Conservation (phyloP, 2,888 invertebrate species). For the Fragum whitleyi region DNA sequence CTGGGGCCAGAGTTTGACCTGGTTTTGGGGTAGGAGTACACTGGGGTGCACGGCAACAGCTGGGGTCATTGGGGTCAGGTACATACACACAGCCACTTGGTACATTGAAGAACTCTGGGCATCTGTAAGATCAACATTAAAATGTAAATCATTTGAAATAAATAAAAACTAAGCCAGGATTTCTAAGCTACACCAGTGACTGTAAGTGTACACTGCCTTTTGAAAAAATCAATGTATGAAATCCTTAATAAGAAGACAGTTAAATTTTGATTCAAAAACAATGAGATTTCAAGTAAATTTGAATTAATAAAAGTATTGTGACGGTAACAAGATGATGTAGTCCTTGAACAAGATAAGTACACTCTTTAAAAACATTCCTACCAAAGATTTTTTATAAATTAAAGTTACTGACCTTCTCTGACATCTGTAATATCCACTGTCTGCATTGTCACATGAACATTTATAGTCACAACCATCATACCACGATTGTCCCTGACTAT, state of each 20-base stretch:
- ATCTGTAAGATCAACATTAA: constrained; percentile 66
- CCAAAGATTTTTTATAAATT: too few relatives aligned
- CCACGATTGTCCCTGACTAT: constrained; percentile 72
- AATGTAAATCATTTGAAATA: too few relatives aligned
- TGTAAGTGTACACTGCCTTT: too few relatives aligned
- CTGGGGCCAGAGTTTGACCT: constrained; percentile 54
- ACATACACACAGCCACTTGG: constrained; percentile 66
- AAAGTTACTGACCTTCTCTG: constrained; percentile 61
- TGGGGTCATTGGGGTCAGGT: constrained; percentile 72
- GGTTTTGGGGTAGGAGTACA: constrained; percentile 68
- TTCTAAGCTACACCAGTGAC: too few relatives aligned
- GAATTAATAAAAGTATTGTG: too few relatives aligned
- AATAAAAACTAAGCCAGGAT: neutral
- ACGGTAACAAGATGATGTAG: too few relatives aligned
- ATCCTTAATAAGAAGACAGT: too few relatives aligned
- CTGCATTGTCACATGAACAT: constrained; percentile 75
- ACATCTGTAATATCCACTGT: constrained; percentile 70
- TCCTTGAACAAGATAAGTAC: too few relatives aligned
- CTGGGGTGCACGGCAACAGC: constrained; percentile 70
- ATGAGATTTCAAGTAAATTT: too few relatives aligned
- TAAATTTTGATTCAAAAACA: too few relatives aligned
- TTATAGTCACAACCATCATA: constrained; percentile 75
- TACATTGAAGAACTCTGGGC: constrained; percentile 71
- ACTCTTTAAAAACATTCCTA: too few relatives aligned
- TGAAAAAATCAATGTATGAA: too few relatives aligned